A percentile compares a stretch with the other conserved stretches of the same genome.
phyloP scores from a whole-genome alignment of 2,888 invertebrate genomes.

The Conus canariensis region DNA sequence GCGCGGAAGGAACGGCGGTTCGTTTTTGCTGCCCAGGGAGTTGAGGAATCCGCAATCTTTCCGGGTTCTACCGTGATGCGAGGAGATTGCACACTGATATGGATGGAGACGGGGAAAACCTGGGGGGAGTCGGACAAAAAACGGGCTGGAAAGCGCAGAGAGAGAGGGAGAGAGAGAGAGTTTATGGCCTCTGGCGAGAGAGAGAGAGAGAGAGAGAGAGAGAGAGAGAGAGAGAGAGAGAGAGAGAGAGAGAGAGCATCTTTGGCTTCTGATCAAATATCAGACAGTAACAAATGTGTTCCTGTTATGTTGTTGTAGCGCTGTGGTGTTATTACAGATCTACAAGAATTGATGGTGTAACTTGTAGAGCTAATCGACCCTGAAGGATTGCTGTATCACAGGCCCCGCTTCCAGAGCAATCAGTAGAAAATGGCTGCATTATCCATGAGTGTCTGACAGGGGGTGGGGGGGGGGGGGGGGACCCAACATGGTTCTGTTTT shows the following conservation, averaged over 20 bases:
- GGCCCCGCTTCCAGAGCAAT: too few relatives aligned
- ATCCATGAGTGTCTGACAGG: too few relatives aligned
- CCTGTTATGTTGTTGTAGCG: neutral
- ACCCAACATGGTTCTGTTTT: too few relatives aligned
- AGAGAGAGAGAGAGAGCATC: too few relatives aligned
- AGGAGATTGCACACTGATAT: neutral
- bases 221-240: slow-evolving; percentile 27
- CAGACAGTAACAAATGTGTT: neutral
- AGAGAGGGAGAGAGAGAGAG: neutral
- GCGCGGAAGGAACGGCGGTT: neutral
- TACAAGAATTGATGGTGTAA: too few relatives aligned
- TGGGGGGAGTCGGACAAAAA: neutral
- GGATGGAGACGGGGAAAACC: neutral
- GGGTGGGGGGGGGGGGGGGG: too few relatives aligned
- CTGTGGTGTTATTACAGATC: too few relatives aligned
- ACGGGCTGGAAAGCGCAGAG: too few relatives aligned
- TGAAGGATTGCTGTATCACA: too few relatives aligned
- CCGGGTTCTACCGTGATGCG: neutral
- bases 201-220: slow-evolving; percentile 31
- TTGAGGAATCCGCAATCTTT: neutral
- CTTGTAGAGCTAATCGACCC: too few relatives aligned
- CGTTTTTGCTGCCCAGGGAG: neutral
- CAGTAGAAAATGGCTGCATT: too few relatives aligned
- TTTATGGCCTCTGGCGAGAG: neutral
- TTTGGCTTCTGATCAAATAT: neutral